phyloP scores from a whole-genome alignment of 2,113 vertebrate species.

The Dolichotis patagonum region DNA sequence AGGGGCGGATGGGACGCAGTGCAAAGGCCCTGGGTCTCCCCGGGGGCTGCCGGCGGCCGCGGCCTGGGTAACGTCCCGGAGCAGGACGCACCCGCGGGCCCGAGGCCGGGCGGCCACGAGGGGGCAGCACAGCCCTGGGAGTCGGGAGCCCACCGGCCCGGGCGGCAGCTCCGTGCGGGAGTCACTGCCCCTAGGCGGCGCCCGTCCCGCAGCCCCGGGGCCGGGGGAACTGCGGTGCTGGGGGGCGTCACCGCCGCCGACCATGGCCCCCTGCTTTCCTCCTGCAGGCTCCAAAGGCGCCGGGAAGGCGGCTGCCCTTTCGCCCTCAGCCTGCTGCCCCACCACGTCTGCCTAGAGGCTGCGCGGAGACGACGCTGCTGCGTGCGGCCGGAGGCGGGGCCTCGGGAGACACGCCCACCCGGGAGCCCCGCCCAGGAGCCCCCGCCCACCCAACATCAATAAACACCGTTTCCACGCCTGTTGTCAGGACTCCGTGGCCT shows the following conservation, averaged over 20 bases:
- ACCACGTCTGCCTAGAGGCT: slow-evolving; percentile 58
- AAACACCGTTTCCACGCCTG: slow-evolving; percentile 15
- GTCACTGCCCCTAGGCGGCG: slow-evolving; percentile 39
- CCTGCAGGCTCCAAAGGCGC: slow-evolving; percentile 72
- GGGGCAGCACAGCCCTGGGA: neutral
- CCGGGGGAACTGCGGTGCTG: neutral
- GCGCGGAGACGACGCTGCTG: neutral
- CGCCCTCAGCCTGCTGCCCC: slow-evolving; percentile 28
- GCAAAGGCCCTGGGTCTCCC: neutral
- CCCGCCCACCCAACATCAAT: slow-evolving; percentile 58
- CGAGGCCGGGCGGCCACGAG: neutral
- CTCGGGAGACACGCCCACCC: neutral
- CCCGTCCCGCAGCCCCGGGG: neutral
- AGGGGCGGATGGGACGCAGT: neutral
- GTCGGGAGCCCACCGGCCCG: neutral
- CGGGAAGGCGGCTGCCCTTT: slow-evolving; percentile 48
- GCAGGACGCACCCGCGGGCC: neutral
- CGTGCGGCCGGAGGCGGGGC: neutral
- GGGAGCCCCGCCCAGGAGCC: too few relatives aligned
- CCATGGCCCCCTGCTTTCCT: neutral
- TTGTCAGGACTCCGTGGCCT: too few relatives aligned
- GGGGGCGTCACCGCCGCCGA: neutral
- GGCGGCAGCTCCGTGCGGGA: slow-evolving; percentile 3
- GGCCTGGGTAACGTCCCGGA: neutral
- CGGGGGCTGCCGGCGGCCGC: too few relatives aligned